phyloP scores from a whole-genome alignment of 2,888 invertebrate genomes.

The Papilio gigon region DNA sequence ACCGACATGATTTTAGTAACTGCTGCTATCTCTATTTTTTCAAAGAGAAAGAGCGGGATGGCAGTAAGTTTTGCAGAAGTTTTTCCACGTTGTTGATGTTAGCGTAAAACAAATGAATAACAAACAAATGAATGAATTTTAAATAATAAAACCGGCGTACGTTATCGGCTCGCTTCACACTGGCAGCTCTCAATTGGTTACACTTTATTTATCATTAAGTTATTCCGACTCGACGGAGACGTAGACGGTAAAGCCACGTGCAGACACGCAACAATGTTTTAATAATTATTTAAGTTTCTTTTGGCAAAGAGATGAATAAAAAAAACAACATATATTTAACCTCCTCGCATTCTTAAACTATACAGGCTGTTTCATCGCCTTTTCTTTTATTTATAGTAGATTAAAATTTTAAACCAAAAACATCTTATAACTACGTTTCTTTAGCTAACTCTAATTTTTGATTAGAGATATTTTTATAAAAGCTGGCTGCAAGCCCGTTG shows the following conservation, averaged over 20 bases:
- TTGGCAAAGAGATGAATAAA: neutral
- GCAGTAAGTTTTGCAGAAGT: too few species aligned
- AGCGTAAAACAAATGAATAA: neutral
- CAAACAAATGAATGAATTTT: neutral
- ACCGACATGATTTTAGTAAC: too few species aligned
- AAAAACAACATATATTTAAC: neutral
- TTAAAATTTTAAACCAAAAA: too few species aligned
- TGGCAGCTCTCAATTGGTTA: conserved; percentile 19
- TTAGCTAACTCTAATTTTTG: too few species aligned
- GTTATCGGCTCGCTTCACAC: neutral
- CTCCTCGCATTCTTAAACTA: neutral
- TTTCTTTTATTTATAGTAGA: too few species aligned
- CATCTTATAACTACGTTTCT: too few species aligned
- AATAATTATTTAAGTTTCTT: neutral
- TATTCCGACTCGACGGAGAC: conserved; percentile 14
- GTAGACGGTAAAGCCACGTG: conserved; percentile 9
- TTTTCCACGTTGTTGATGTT: too few species aligned
- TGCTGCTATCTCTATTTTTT: too few species aligned
- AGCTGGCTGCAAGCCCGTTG: neutral
- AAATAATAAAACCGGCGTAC: neutral
- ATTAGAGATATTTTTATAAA: too few species aligned
- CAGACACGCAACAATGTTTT: neutral
- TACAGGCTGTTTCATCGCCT: too few species aligned
- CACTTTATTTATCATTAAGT: conserved; percentile 24
- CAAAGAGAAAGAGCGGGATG: too few species aligned